Percentiles rank a stretch among this genome's conserved stretches.
Evolutionary conservation across 2,113 vertebrate species (phyloP).

Genomic region (Delphinus delphis): DNA sequence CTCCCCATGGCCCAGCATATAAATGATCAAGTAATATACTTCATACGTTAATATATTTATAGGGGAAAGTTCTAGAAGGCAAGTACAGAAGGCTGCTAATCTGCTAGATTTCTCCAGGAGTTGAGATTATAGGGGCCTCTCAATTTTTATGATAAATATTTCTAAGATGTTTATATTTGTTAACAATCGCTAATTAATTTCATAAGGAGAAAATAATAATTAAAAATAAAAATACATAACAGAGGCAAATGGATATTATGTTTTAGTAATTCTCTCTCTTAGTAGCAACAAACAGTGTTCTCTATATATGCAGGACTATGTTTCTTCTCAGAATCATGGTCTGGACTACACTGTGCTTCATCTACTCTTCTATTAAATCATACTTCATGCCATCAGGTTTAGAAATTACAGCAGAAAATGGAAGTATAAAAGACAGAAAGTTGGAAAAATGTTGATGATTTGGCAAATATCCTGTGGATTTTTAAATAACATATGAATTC

Average conservation of each 20-base stretch:
- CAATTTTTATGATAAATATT: neutral
- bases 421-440: neutral
- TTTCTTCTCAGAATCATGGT: neutral
- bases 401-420: constrained; percentile 39
- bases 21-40: neutral
- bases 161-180: neutral
- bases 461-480: neutral
- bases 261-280: neutral
- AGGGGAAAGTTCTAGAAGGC: neutral
- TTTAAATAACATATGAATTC: neutral
- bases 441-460: constrained; percentile 17
- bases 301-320: neutral
- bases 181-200: neutral
- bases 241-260: neutral
- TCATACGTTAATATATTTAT: neutral
- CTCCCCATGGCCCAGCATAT: neutral
- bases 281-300: neutral
- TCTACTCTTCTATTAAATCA: neutral
- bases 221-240: neutral
- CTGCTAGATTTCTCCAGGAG: neutral
- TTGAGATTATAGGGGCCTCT: neutral
- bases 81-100: neutral
- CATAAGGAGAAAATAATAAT: neutral
- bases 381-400: neutral
- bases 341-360: neutral